Evolutionary conservation across 2,797 vertebrate genomes (phyloP), one percentile per base, ranked within the genome.

Genomic region (Takifugu rubripes): DNA sequence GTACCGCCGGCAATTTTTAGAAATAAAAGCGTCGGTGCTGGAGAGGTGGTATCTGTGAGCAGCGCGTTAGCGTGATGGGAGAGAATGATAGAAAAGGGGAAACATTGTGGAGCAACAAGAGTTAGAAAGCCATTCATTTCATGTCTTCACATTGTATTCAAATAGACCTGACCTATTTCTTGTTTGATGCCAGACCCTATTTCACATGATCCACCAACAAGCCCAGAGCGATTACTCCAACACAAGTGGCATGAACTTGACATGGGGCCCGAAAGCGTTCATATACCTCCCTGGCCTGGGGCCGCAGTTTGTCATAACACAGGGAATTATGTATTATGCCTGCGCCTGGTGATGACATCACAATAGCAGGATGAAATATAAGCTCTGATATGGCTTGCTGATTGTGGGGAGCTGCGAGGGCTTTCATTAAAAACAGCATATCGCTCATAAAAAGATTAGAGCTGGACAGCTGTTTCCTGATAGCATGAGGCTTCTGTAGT

Each of bases 381-480:
- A 87, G 88, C 87, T 72, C 71, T 90, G 91, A 92, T 92, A 91
- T 90, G 89, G 86, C 68, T 74, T 78, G 72, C 84, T 89, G 90
- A 92, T 92, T 92, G 90, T 84, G 74, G 76, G 78, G 83, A 82
- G 89, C 89, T 89, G 90, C 88, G 61, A 89, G 89, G 89, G 89
- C 89, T 92, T 92, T 92, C 90, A 92, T 92, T 92, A 92, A 90
- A 91, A 89, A 90, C 88, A 87, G 89, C 87, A 90, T 89, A 91
- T 92, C 89, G 89, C 90, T 92, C 90, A 91, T 91, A 90, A 91
- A 92, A 90, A 92, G 91, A 92, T 92, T 92, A 92, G 84, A 80
- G 84, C 86, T 79, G 87, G 89, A 87, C 84, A 87, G 87, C 87
- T 88, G 87, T 89, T 87, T 82, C 83, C 83, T 85, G 84, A 88